phyloP scores from a whole-genome alignment of 2,888 invertebrate species.

The Cryptus armator region DNA sequence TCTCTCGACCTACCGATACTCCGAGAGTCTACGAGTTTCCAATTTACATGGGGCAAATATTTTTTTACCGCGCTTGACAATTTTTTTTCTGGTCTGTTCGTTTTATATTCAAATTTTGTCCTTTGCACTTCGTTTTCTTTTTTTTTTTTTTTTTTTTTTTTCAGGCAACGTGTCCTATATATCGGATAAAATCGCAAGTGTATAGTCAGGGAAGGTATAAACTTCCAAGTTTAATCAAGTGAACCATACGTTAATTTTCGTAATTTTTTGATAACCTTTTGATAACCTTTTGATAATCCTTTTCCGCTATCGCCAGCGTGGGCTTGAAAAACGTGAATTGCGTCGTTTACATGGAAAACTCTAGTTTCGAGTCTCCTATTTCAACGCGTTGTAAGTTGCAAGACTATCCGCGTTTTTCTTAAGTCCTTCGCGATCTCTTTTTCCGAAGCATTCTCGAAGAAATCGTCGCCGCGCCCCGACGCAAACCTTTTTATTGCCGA shows the following conservation, averaged over 20 bases:
- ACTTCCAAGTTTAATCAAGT: too few species aligned
- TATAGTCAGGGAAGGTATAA: too few species aligned
- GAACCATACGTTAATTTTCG: too few species aligned
- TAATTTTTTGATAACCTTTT: too few species aligned
- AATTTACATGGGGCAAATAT: background rate
- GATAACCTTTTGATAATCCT: too few species aligned
- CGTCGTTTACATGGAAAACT: background rate
- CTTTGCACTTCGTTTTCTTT: background rate
- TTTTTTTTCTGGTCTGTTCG: background rate
- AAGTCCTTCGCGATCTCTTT: constrained; percentile 17
- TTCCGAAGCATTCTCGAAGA: constrained; percentile 29
- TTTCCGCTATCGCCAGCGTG: too few species aligned
- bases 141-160: background rate
- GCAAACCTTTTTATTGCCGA: constrained; percentile 37
- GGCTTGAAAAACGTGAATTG: too few species aligned
- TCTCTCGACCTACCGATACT: background rate
- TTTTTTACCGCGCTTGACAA: background rate
- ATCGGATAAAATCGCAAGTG: too few species aligned
- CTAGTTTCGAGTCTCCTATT: background rate
- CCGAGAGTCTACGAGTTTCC: background rate
- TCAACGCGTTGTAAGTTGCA: background rate
- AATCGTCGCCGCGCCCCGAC: background rate
- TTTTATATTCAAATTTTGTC: background rate
- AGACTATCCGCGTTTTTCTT: background rate
- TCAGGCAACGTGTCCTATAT: too few species aligned